Conservation (phyloP, 2,113 vertebrate genomes). For the Elephantulus edwardii region DNA sequence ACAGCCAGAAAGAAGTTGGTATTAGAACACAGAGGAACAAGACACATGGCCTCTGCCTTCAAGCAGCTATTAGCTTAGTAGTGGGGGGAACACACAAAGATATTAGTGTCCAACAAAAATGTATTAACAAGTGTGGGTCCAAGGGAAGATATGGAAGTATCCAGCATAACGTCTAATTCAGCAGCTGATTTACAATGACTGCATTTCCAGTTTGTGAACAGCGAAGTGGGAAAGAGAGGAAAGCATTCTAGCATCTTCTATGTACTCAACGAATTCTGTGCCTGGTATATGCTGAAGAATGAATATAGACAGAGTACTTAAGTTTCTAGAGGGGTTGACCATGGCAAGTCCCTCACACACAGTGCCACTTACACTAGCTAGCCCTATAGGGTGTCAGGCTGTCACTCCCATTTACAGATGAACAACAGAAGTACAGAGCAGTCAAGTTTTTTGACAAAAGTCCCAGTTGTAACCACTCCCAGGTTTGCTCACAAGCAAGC, state of each 20-base stretch:
- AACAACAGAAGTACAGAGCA: not conserved
- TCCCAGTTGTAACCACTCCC: not conserved
- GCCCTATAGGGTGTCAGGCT: not conserved
- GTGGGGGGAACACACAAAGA: not conserved
- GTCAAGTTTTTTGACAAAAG: not conserved
- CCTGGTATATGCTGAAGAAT: not conserved
- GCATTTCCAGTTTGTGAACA: not conserved
- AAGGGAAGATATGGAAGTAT: not conserved
- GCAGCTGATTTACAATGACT: too few relatives aligned
- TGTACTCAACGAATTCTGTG: not conserved
- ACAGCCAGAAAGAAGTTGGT: not conserved
- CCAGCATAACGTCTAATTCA: not conserved
- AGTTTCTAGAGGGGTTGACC: too few relatives aligned
- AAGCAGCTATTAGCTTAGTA: not conserved
- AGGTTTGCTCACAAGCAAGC: not conserved
- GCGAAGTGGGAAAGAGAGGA: not conserved
- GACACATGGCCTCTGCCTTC: not conserved
- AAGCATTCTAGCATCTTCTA: not conserved
- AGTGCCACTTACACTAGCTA: not conserved
- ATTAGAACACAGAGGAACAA: not conserved
- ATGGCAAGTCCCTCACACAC: not conserved
- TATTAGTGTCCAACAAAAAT: not conserved
- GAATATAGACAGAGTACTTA: not conserved
- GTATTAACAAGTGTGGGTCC: not conserved
- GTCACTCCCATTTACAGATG: not conserved